Evolutionary conservation across 2,113 vertebrate species (phyloP).

Genomic region (Cranoglanis bouderius): DNA sequence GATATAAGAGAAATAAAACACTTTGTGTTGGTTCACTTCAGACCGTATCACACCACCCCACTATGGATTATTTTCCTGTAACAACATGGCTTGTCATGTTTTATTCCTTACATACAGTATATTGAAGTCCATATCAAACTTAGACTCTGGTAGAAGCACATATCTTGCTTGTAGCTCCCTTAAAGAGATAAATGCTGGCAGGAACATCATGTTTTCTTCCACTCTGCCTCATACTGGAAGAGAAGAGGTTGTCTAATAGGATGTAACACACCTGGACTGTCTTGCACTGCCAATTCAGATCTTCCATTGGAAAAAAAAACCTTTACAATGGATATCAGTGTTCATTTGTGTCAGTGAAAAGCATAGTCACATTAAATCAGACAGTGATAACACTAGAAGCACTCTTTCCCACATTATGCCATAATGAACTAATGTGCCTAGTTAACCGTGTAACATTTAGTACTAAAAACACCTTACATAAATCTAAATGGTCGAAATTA

Average conservation of each 20-base stretch:
- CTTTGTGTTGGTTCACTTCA: not conserved
- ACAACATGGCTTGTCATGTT: not conserved
- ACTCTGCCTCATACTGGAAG: not conserved
- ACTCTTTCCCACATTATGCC: not conserved
- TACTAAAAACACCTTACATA: constrained; percentile 14
- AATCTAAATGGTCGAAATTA: not conserved
- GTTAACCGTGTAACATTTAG: not conserved
- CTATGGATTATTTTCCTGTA: not conserved
- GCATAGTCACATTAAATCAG: not conserved
- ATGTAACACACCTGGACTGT: constrained; percentile 16
- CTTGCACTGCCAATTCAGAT: not conserved
- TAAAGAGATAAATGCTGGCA: not conserved
- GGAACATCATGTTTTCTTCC: constrained; percentile 10
- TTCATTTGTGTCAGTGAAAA: not conserved
- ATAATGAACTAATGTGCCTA: not conserved
- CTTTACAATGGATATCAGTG: not conserved
- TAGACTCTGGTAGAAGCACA: not conserved
- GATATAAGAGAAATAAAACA: not conserved
- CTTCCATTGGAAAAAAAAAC: not conserved
- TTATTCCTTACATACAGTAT: not conserved
- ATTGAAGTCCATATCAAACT: not conserved
- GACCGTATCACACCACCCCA: not conserved
- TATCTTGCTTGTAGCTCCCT: not conserved
- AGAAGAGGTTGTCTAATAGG: not conserved
- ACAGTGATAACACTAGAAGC: not conserved